A percentile compares a stretch with the other conserved stretches of the same genome.
Conservation (phyloP, 2,888 invertebrate genomes). For the Melieria crassipennis region DNA sequence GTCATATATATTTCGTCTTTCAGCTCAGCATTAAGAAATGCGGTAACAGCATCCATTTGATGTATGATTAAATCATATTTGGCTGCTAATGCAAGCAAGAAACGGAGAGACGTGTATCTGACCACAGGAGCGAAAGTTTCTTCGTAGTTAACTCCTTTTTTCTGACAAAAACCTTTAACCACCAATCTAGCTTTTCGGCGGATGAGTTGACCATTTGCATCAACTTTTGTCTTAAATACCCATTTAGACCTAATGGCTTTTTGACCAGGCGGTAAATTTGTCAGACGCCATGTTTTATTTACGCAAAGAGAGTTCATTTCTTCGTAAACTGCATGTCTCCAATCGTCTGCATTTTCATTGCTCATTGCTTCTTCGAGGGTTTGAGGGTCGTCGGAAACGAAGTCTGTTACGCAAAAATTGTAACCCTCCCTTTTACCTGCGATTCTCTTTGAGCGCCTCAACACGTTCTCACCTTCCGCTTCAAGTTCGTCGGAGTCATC, state of each 20-base stretch:
- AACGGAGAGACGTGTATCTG: slow-evolving; percentile 9
- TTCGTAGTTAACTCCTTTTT: slow-evolving; percentile 4
- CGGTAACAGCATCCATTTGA: slow-evolving; percentile 15
- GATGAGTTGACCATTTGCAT: slow-evolving; percentile 14
- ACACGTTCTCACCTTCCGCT: background rate
- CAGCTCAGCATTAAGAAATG: slow-evolving; percentile 39
- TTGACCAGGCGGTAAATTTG: background rate
- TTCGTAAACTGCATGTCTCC: slow-evolving; percentile 24
- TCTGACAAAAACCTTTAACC: background rate
- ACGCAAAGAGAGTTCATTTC: slow-evolving; percentile 44
- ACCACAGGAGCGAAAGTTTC: no score
- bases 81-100: slow-evolving; percentile 33
- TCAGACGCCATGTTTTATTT: slow-evolving; percentile 23
- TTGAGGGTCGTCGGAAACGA: slow-evolving; percentile 11
- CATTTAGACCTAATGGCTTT: slow-evolving; percentile 2
- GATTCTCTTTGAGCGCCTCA: slow-evolving; percentile 11
- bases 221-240: slow-evolving; percentile 34
- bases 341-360: slow-evolving; percentile 22
- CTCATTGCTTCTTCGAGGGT: slow-evolving; percentile 10
- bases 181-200: slow-evolving; percentile 45
- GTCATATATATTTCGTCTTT: slow-evolving; percentile 36
- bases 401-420: slow-evolving; percentile 9
- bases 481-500: slow-evolving; percentile 7
- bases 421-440: background rate
- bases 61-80: slow-evolving; percentile 28